Conservation (phyloP, 2,888 invertebrate genomes). For the Argyra leucocephala region DNA sequence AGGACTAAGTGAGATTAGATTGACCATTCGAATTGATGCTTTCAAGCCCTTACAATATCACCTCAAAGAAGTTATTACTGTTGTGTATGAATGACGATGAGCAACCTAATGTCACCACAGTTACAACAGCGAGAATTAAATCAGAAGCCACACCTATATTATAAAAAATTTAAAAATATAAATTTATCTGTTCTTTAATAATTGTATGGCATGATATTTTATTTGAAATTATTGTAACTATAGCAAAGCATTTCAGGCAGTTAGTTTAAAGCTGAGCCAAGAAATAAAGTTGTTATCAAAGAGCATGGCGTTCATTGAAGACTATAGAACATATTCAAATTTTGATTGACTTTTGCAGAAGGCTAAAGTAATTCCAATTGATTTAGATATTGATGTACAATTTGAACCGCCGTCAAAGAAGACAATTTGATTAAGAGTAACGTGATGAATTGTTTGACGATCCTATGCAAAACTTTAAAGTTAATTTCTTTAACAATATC, state of each 20-base stretch:
- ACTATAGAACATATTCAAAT: slow-evolving; percentile 8
- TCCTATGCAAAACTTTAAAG: no score
- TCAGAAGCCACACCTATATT: slow-evolving; percentile 4
- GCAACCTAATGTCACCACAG: slow-evolving; percentile 11
- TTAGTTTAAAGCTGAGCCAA: slow-evolving; percentile 12
- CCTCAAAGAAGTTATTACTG: slow-evolving; percentile 11
- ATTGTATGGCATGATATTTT: slow-evolving; percentile 1
- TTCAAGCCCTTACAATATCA: slow-evolving; percentile 14
- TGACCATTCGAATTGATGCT: no score
- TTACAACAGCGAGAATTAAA: neutral
- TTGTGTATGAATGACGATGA: slow-evolving; percentile 9
- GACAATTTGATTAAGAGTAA: neutral
- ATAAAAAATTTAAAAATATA: slow-evolving; percentile 9
- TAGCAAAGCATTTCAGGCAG: slow-evolving; percentile 12
- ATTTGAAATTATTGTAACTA: slow-evolving; percentile 8
- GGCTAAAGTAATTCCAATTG: no score
- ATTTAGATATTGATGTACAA: no score
- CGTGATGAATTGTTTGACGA: no score
- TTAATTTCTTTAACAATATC: no score
- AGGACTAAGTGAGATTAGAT: no score
- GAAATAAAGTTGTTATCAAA: slow-evolving; percentile 10
- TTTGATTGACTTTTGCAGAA: slow-evolving; percentile 7
- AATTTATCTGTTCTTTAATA: slow-evolving; percentile 9
- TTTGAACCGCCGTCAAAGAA: neutral
- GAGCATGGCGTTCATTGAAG: slow-evolving; percentile 3